phyloP scores from a whole-genome alignment of 2,113 vertebrate species.

The Atrichornis clamosus region DNA sequence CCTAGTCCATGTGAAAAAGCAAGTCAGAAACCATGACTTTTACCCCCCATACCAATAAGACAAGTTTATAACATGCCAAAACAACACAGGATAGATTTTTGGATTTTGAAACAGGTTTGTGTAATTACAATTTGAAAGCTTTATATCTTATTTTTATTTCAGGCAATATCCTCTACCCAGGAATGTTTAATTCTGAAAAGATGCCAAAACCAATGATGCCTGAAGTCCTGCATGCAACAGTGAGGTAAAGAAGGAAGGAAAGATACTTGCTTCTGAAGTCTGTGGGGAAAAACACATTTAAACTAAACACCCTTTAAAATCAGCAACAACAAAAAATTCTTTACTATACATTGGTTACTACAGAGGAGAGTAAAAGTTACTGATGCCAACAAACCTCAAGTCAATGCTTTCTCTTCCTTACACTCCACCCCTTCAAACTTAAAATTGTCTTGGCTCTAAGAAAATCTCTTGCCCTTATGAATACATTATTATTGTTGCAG shows the following conservation, averaged over 20 bases:
- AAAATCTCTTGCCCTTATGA: neutral
- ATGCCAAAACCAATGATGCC: neutral
- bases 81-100: neutral
- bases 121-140: neutral
- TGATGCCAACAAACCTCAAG: neutral
- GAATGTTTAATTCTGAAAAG: neutral
- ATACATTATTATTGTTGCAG: neutral
- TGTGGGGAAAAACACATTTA: neutral
- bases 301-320: neutral
- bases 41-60: neutral
- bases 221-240: neutral
- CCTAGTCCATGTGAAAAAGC: neutral
- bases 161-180: neutral
- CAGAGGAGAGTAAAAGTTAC: neutral
- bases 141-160: neutral
- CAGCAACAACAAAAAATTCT: neutral
- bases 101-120: neutral
- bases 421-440: neutral
- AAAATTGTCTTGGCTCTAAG: neutral
- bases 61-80: neutral
- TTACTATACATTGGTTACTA: neutral
- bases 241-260: neutral
- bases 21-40: fast-evolving
- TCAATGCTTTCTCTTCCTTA: neutral
- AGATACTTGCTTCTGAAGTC: neutral